Evolutionary conservation across 2,113 vertebrate genomes (phyloP).

Genomic region (Vombatus ursinus): DNA sequence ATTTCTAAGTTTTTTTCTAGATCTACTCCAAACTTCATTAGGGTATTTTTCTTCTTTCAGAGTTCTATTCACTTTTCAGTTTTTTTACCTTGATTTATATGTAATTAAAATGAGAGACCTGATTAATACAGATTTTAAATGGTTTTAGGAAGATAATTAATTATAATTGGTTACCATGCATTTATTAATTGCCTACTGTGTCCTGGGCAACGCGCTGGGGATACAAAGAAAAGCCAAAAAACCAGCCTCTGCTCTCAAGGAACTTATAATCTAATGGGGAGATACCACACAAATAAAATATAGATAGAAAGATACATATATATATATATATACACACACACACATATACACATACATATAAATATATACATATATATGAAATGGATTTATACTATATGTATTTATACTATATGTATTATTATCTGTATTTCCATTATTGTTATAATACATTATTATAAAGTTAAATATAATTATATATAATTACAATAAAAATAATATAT

Average conservation of each 20-base stretch:
- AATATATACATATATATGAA: neutral
- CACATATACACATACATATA: neutral
- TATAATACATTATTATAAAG: too few species aligned
- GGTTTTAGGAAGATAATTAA: neutral
- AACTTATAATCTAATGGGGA: neutral
- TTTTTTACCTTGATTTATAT: neutral
- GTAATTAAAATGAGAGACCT: neutral
- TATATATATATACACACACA: too few species aligned
- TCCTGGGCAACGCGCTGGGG: neutral
- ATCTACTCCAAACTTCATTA: neutral
- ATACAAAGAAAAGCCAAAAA: neutral
- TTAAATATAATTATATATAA: too few species aligned
- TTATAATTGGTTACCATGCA: neutral
- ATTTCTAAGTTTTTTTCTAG: neutral
- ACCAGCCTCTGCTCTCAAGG: neutral
- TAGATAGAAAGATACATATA: neutral
- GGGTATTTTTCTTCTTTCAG: neutral
- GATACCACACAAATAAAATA: neutral
- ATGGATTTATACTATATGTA: too few species aligned
- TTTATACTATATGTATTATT: too few species aligned
- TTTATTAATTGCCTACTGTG: neutral
- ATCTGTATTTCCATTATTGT: too few species aligned
- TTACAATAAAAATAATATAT: too few species aligned
- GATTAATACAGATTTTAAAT: neutral
- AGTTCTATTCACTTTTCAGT: neutral